Percentiles rank a stretch among this genome's conserved stretches.
Conservation (phyloP, 2,113 vertebrate genomes). For the Uria aalge region DNA sequence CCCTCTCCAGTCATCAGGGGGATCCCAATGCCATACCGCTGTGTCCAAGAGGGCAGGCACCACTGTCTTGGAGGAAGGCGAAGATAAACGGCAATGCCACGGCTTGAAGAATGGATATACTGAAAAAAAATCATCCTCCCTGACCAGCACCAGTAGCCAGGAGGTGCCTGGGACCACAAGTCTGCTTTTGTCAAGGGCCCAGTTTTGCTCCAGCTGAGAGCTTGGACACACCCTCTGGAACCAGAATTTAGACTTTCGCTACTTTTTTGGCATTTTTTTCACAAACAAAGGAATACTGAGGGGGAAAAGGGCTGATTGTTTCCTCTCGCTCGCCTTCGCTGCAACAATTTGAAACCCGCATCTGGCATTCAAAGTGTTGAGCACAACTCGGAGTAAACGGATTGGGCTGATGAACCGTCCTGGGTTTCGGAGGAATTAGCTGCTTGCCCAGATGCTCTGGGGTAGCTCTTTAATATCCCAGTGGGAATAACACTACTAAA, state of each 20-base stretch:
- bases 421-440: constrained; percentile 6
- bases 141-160: background rate
- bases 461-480: constrained; percentile 36
- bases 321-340: fast-evolving
- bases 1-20: background rate
- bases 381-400: background rate
- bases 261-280: background rate
- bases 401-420: background rate
- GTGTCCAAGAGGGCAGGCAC: fast-evolving
- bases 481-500: constrained; percentile 41
- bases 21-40: background rate
- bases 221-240: background rate
- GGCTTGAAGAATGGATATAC: background rate
- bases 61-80: background rate
- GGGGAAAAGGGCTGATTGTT: background rate
- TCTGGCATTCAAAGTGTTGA: background rate
- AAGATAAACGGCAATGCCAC: background rate
- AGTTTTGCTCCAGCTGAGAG: background rate
- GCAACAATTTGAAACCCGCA: background rate
- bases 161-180: background rate
- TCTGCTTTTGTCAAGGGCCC: background rate
- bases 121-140: background rate
- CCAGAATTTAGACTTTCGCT: background rate
- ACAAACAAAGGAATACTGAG: background rate
- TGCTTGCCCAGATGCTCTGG: constrained; percentile 46